A percentile compares a stretch with the other conserved stretches of the same genome.
Conservation (phyloP, 2,113 vertebrate genomes). For the Phalacrocorax carbo region DNA sequence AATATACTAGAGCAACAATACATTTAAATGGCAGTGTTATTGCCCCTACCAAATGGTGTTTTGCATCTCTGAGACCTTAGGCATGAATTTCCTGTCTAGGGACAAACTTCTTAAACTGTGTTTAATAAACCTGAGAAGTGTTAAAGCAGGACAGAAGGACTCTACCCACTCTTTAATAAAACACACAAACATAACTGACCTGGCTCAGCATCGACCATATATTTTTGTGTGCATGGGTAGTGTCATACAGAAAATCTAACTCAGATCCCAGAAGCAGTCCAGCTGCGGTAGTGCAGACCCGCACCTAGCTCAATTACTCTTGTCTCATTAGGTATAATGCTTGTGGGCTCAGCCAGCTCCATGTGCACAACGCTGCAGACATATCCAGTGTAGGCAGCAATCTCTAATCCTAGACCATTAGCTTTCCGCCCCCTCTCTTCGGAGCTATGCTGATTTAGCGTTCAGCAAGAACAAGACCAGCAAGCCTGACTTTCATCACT, state of each 20-base stretch:
- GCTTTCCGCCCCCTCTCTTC: background rate
- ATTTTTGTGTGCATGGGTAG: background rate
- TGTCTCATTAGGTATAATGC: background rate
- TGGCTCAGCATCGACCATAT: rapidly evolving
- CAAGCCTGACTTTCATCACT: background rate
- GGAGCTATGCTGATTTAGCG: background rate
- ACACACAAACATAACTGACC: background rate
- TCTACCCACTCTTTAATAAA: background rate
- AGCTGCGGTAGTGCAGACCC: background rate
- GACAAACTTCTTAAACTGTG: constrained; percentile 1
- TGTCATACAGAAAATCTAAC: background rate
- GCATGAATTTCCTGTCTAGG: background rate
- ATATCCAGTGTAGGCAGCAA: background rate
- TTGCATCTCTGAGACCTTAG: background rate
- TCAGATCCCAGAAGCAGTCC: background rate
- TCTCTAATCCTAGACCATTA: background rate
- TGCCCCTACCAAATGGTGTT: background rate
- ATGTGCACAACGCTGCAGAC: background rate
- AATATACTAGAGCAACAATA: background rate
- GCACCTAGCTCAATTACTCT: background rate
- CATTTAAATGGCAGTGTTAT: background rate
- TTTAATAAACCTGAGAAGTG: background rate
- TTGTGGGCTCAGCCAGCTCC: background rate
- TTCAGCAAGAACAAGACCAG: background rate
- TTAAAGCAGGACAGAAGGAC: background rate